Evolutionary conservation across 2,113 vertebrate genomes (phyloP).

Genomic region (Chrysemys picta): DNA sequence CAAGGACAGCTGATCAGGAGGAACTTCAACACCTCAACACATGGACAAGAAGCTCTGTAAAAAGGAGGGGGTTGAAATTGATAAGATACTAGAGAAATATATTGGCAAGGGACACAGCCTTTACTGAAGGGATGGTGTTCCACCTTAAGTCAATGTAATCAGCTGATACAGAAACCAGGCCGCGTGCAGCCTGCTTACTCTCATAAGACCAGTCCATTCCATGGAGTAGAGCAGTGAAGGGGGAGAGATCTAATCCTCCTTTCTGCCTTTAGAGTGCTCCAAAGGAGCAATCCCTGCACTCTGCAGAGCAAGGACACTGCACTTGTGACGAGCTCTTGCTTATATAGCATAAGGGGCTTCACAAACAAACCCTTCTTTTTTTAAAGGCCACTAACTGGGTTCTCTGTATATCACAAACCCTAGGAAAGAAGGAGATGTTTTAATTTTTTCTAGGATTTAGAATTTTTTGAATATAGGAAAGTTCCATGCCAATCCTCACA

Average conservation of each 20-base stretch:
- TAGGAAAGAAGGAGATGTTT: neutral
- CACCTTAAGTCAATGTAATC: too few species aligned
- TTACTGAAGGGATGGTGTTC: too few species aligned
- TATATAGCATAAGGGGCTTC: neutral
- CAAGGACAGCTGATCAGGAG: too few species aligned
- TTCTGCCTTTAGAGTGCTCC: too few species aligned
- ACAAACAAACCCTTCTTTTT: neutral
- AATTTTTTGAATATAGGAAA: neutral
- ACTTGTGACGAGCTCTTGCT: neutral
- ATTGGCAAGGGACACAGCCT: neutral
- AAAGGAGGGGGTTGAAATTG: neutral
- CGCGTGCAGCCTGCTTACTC: too few species aligned
- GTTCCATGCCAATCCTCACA: accelerated
- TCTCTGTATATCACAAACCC: neutral
- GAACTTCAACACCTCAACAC: too few species aligned
- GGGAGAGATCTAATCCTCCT: too few species aligned
- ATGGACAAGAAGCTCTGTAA: too few species aligned
- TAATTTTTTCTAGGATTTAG: neutral
- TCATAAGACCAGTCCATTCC: too few species aligned
- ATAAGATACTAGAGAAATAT: neutral
- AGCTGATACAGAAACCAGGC: too few species aligned
- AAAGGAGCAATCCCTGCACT: neutral
- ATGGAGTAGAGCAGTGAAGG: too few species aligned
- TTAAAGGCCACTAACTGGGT: neutral
- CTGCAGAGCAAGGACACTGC: neutral